A percentile compares a stretch with the other conserved stretches of the same genome.
Evolutionary conservation across 53 echinoderm and acorn worm genomes (phyloP).

Genomic region (Stichopus horrens): DNA sequence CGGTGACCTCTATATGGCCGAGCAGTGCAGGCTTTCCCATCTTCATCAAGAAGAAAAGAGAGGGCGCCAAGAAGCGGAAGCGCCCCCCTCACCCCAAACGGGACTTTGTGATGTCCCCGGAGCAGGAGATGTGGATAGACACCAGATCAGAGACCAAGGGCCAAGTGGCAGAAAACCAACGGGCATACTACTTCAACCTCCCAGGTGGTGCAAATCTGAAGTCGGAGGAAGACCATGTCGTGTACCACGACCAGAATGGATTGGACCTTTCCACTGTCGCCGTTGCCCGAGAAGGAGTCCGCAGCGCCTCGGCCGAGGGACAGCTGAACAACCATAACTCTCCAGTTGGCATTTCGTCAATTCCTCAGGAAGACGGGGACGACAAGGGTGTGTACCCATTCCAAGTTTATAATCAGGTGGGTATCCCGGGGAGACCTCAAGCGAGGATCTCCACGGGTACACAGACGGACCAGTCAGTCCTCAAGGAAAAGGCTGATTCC

Average conservation of each 20-base stretch:
- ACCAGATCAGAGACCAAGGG: slow-evolving; percentile 50
- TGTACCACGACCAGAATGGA: slow-evolving; percentile 50
- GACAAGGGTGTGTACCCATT: slow-evolving; percentile 33
- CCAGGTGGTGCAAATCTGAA: slow-evolving; percentile 32
- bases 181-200: slow-evolving; percentile 46
- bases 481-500: slow-evolving; percentile 61
- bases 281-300: slow-evolving; percentile 43
- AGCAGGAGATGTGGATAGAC: slow-evolving; percentile 77
- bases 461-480: slow-evolving; percentile 28
- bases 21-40: slow-evolving; percentile 57
- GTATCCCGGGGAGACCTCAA: slow-evolving; percentile 30
- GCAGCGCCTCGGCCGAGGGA: slow-evolving; percentile 51
- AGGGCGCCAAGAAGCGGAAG: slow-evolving; percentile 84
- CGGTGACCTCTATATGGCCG: slow-evolving; percentile 59
- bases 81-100: slow-evolving; percentile 84
- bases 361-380: slow-evolving; percentile 57
- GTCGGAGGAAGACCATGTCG: background rate
- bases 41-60: slow-evolving; percentile 74
- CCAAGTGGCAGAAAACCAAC: background rate
- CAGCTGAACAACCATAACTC: slow-evolving; percentile 58
- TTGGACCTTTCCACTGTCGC: slow-evolving; percentile 50
- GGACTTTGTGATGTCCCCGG: slow-evolving; percentile 77
- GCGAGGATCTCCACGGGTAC: slow-evolving; percentile 43
- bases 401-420: slow-evolving; percentile 21
- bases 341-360: slow-evolving; percentile 33